Evolutionary conservation across 1,140 invertebrate genomes (phyloP), one percentile per base, ranked within the genome.

Genomic region (Atta cephalotes): DNA sequence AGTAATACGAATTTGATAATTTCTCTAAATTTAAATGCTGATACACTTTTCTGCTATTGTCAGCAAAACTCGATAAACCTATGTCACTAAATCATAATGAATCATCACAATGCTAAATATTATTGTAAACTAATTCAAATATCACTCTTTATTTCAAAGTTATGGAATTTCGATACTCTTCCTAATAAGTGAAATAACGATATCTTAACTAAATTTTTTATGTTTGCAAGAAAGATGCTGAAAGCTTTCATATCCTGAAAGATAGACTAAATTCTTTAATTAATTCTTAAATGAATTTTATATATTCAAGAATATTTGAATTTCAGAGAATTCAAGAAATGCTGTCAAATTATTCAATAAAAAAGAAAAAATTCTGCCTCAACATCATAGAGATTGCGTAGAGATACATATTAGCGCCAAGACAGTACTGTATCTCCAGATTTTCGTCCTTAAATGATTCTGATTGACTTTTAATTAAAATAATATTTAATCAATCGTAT

Each of bases 1-100:
- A 85, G 51, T 60, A 82, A 31, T 5, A 21, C 70, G 16, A 28
- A 89, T 9, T 12, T 74, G 9, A 25, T 89, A 58, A 21, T 39
- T n/a, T 89, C 89, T 71, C 56, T 31, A 31, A 31, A 66, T 53
- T 87, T 87, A n/a, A 87, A 87, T 56, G n/a, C 28, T n/a, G 72
- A 72, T 16, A 39, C 7, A 81, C 7, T 1, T 63, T 53, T 62
- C 62, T 39, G 6, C n/a, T 21, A 51, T 74, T 74, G n/a, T 14
- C 56, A 49, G 39, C 45, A 2, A 80, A 81, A 9, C 70, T 21
- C n/a, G 53, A 86, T 71, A 51, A 87, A 28, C 56, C 31, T 62
- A 56, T 53, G 56, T 86, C 28, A 25, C 16, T 77, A 58, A 77
- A 31, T 72, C 66, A 28, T 63, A 77, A 35, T 0, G 31, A 35